phyloP scores from a whole-genome alignment of 2,797 vertebrate species.

The Chelon auratus region DNA sequence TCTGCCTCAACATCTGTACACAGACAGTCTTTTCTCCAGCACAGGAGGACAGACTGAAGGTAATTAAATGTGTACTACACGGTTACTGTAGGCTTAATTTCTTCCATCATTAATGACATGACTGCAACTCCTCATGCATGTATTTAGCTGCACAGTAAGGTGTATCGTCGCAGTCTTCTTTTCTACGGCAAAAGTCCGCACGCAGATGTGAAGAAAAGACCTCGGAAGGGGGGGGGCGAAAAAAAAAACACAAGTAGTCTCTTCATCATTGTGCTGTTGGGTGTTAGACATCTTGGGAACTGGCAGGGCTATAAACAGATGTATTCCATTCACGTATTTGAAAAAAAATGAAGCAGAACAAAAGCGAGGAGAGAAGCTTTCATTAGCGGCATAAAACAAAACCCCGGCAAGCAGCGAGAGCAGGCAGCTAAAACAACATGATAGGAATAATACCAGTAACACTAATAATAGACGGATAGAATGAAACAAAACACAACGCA shows the following conservation, averaged over 20 bases:
- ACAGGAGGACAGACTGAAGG: constrained; percentile 32
- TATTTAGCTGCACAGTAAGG: background rate
- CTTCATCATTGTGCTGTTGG: constrained; percentile 58
- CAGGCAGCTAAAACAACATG: constrained; percentile 75
- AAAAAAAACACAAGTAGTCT: constrained; percentile 49
- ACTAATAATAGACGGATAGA: constrained; percentile 79
- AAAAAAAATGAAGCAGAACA: constrained; percentile 64
- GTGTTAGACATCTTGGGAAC: constrained; percentile 61
- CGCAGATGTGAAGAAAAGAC: constrained; percentile 31
- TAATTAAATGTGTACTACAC: constrained; percentile 59
- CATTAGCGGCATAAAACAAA: constrained; percentile 78
- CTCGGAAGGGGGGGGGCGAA: constrained; percentile 1
- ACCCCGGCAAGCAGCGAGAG: constrained; percentile 67
- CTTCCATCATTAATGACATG: constrained; percentile 43
- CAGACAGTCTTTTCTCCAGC: constrained; percentile 27
- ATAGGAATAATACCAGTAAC: constrained; percentile 78
- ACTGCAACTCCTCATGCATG: constrained; percentile 22
- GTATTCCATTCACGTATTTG: constrained; percentile 74
- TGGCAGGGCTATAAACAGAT: constrained; percentile 59
- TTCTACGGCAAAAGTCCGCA: constrained; percentile 9
- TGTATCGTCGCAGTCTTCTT: constrained; percentile 9
- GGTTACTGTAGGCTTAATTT: constrained; percentile 35
- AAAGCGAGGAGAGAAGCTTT: constrained; percentile 77
- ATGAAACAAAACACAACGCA: constrained; percentile 78
- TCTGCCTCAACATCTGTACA: constrained; percentile 55